A percentile compares a stretch with the other conserved stretches of the same genome.
phyloP scores from a whole-genome alignment of 2,113 vertebrate genomes.

The Gobius niger region DNA sequence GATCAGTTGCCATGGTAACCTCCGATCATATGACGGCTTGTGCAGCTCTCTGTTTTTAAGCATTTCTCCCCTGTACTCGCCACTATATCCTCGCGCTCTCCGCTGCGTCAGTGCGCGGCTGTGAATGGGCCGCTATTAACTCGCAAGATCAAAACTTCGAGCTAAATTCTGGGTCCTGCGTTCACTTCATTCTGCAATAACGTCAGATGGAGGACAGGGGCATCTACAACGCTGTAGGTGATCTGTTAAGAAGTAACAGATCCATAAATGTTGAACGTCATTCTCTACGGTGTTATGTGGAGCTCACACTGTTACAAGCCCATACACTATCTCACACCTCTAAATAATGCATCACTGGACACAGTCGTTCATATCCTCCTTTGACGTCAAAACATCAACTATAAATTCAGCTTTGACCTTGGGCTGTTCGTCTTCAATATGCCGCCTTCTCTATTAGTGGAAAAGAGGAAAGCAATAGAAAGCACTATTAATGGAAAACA shows the following conservation, averaged over 20 bases:
- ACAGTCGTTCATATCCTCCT: background rate
- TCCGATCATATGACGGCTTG: constrained; percentile 76
- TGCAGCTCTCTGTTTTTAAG: constrained; percentile 57
- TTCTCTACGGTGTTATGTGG: too few species aligned
- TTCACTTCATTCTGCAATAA: background rate
- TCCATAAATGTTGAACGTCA: too few species aligned
- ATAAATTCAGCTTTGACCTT: constrained; percentile 55
- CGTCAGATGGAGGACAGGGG: too few species aligned
- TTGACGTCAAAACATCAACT: constrained; percentile 1
- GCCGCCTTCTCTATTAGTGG: background rate
- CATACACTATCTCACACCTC: constrained; percentile 41
- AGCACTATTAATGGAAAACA: constrained; percentile 34
- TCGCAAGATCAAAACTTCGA: constrained; percentile 14
- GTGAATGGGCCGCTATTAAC: constrained; percentile 42
- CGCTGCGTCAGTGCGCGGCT: constrained; percentile 1
- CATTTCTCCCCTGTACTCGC: constrained; percentile 24
- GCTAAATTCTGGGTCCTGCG: background rate
- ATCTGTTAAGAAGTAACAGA: too few species aligned
- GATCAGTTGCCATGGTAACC: constrained; percentile 82
- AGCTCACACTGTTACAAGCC: constrained; percentile 13
- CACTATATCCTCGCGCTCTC: constrained; percentile 20
- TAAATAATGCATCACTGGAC: constrained; percentile 49
- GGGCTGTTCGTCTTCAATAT: constrained; percentile 30
- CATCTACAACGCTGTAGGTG: too few species aligned
- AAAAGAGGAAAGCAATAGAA: background rate